Percentiles rank a stretch among this genome's conserved stretches.
Conservation (phyloP, 2,797 vertebrate species). For the Siniperca undulata region DNA sequence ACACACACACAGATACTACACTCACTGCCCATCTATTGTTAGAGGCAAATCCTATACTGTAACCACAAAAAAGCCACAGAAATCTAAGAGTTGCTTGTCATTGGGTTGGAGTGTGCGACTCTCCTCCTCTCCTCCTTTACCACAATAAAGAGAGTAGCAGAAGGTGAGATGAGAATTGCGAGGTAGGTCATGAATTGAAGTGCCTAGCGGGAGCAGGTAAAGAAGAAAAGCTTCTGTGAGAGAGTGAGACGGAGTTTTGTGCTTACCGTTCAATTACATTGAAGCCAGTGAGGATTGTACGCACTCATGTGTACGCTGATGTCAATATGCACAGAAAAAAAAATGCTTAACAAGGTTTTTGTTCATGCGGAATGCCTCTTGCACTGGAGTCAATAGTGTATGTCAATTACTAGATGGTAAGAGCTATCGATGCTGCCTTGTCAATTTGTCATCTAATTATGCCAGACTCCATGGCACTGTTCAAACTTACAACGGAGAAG, state of each 20-base stretch:
- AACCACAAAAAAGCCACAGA: constrained; percentile 28
- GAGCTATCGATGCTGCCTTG: constrained; percentile 50
- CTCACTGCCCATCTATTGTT: too few relatives aligned
- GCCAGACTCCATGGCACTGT: constrained; percentile 22
- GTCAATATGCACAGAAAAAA: constrained; percentile 52
- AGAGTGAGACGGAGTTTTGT: constrained; percentile 20
- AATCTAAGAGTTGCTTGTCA: constrained; percentile 14
- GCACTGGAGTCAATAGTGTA: constrained; percentile 59
- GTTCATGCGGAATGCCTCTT: constrained; percentile 61
- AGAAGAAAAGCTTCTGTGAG: neutral
- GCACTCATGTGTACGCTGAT: constrained; percentile 27
- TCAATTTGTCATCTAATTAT: constrained; percentile 70
- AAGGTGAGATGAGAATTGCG: constrained; percentile 3
- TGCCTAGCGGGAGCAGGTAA: neutral
- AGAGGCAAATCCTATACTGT: constrained; percentile 7
- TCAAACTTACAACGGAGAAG: constrained; percentile 15
- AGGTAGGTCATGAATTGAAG: constrained; percentile 38
- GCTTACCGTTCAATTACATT: constrained; percentile 39
- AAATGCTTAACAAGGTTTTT: constrained; percentile 70
- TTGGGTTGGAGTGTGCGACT: constrained; percentile 8
- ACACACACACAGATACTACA: too few relatives aligned
- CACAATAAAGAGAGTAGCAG: constrained; percentile 27
- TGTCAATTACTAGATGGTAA: constrained; percentile 54
- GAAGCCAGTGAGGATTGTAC: constrained; percentile 1
- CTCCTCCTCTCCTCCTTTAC: neutral